These are phyloP conservation scores for Ganaspis sp. DNA, from an alignment of 1,140 invertebrate species.

Conservation along the genomic window DNA sequence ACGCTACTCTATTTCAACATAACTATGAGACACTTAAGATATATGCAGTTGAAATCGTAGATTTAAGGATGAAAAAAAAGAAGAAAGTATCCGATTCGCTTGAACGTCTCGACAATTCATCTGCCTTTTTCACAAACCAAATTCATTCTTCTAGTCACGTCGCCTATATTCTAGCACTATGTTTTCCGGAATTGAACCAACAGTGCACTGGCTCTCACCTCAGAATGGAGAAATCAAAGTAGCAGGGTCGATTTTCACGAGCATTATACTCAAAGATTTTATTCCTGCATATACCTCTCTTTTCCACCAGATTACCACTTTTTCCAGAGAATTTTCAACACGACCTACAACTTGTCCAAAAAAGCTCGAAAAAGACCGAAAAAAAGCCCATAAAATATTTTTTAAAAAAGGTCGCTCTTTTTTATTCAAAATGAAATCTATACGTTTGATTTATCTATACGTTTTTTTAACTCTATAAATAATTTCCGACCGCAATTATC, in stretches of 20 bases:
- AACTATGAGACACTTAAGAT: background rate
- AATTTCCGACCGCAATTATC: too few relatives aligned
- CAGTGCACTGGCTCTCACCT: conserved; percentile 1
- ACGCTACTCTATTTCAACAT: background rate
- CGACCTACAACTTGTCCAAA: too few relatives aligned
- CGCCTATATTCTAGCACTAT: background rate
- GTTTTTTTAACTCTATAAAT: too few relatives aligned
- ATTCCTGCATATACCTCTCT: background rate
- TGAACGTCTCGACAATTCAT: conserved; percentile 21
- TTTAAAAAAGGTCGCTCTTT: too few relatives aligned
- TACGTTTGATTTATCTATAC: too few relatives aligned
- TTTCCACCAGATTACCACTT: background rate
- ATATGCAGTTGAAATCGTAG: background rate
- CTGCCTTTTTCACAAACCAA: background rate
- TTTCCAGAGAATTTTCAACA: too few relatives aligned
- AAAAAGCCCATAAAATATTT: too few relatives aligned
- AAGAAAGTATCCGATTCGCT: conserved; percentile 1
- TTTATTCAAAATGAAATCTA: too few relatives aligned
- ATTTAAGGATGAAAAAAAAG: background rate
- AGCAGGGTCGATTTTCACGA: background rate
- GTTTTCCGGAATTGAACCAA: conserved; percentile 20
- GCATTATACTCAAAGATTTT: background rate
- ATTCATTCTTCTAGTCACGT: conserved; percentile 7
- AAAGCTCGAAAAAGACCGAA: too few relatives aligned
- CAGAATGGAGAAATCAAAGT: conserved; percentile 3